phyloP scores from a whole-genome alignment of 2,113 vertebrate species.

The cat (Felis catus) region F.catus_Fca126_mat1.0 CM031415.1:162505001-162505500 shows the following conservation, averaged over 20 bases:
- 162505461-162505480: not conserved
- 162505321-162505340: not conserved
- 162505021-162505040: not conserved
- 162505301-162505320: not conserved
- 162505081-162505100: not conserved
- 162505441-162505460: not conserved
- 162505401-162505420: slow-evolving; percentile 31
- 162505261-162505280: not conserved
- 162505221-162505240: not conserved
- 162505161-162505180: not conserved
- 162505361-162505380: not conserved
- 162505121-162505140: not conserved
- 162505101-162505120: not conserved
- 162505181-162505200: not conserved
- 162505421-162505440: not conserved
- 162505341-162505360: not conserved
- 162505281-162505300: not conserved
- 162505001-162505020: not conserved
- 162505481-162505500: slow-evolving; percentile 2
- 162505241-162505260: not conserved
- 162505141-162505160: slow-evolving; percentile 4
- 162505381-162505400: not conserved
- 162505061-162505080: not conserved
- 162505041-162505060: not conserved
- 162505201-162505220: not conserved